phyloP scores from a whole-genome alignment of 2,888 invertebrate species.

The Macrosoma leucophasiata region DNA sequence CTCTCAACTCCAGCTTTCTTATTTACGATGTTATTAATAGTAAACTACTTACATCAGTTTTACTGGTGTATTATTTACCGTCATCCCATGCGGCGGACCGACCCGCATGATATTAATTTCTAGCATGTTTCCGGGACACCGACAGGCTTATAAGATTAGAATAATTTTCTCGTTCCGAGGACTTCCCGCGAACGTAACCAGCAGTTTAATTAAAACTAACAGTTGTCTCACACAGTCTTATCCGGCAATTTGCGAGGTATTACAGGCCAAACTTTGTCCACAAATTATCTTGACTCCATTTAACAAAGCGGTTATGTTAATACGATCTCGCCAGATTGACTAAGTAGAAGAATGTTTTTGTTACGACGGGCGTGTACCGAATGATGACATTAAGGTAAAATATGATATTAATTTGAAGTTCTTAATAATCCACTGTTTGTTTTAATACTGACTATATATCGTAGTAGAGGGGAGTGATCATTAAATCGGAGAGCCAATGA shows the following conservation, averaged over 20 bases:
- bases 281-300: constrained; percentile 74
- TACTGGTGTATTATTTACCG: constrained; percentile 24
- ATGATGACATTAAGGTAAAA: constrained; percentile 59
- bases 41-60: constrained; percentile 24
- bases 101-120: constrained; percentile 62
- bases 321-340: constrained; percentile 61
- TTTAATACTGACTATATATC: too few relatives aligned
- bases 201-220: constrained; percentile 76
- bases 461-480: constrained; percentile 41
- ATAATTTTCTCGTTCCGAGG: constrained; percentile 72
- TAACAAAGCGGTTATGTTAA: constrained; percentile 74
- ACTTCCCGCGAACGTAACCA: constrained; percentile 66
- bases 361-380: constrained; percentile 51
- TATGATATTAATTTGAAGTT: constrained; percentile 39
- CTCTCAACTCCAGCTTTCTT: constrained; percentile 9
- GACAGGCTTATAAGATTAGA: constrained; percentile 72
- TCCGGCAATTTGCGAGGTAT: constrained; percentile 75
- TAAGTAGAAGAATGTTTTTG: constrained; percentile 58
- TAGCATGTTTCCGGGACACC: constrained; percentile 55
- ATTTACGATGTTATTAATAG: constrained; percentile 8
- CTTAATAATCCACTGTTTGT: constrained; percentile 33
- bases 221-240: constrained; percentile 75
- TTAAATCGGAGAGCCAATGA: constrained; percentile 55
- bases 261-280: constrained; percentile 72
- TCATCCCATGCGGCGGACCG: constrained; percentile 32